Evolutionary conservation across 2,888 invertebrate genomes (phyloP).

Genomic region (Chrysomela aeneicollis): DNA sequence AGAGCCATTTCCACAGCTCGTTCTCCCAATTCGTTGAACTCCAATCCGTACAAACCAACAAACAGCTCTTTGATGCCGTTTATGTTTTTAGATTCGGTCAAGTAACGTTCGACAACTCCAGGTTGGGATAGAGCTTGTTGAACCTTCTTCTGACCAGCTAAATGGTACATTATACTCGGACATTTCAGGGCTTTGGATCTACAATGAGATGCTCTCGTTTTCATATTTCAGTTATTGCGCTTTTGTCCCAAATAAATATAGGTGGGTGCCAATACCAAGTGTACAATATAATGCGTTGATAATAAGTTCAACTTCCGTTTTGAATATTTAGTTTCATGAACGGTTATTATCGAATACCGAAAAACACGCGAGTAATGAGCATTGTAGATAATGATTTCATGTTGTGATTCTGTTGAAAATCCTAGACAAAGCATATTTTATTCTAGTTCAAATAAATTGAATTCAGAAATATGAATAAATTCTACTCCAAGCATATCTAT

Average conservation of each 20-base stretch:
- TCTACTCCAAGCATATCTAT: too few species aligned
- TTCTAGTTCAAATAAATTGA: too few species aligned
- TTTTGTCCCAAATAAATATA: too few species aligned
- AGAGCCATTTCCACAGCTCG: constrained; percentile 81
- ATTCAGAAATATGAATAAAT: too few species aligned
- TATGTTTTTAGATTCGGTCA: constrained; percentile 70
- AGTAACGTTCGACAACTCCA: constrained; percentile 77
- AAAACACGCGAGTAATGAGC: too few species aligned
- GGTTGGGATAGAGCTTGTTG: constrained; percentile 87
- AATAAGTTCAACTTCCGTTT: too few species aligned
- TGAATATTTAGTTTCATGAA: too few species aligned
- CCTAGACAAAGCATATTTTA: too few species aligned
- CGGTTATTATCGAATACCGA: too few species aligned
- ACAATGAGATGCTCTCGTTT: constrained; percentile 4
- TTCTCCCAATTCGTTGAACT: constrained; percentile 83
- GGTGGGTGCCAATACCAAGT: not conserved
- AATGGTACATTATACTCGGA: constrained; percentile 91
- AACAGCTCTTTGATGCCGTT: constrained; percentile 80
- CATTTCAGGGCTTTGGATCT: constrained; percentile 85
- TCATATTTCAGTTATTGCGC: not conserved
- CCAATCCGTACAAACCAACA: constrained; percentile 89
- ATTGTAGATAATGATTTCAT: too few species aligned
- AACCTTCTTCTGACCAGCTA: constrained; percentile 95
- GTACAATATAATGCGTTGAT: too few species aligned
- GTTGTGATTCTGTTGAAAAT: too few species aligned